phyloP scores from a whole-genome alignment of 2,888 invertebrate species.

The Alitta virens region DNA sequence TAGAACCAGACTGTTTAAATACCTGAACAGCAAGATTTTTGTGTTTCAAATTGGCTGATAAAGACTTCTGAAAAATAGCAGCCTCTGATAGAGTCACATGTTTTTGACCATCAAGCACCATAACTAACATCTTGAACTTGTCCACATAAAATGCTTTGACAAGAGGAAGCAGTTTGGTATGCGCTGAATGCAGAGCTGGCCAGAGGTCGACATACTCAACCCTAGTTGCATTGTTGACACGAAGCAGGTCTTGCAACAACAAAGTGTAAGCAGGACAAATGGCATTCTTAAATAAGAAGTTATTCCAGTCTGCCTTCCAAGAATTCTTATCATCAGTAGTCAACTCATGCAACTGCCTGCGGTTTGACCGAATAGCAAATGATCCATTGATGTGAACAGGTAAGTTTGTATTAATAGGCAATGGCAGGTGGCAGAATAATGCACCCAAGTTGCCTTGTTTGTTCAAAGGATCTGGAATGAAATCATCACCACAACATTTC shows the following conservation, averaged over 20 bases:
- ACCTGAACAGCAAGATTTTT: conserved; percentile 11
- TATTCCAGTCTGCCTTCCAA: conserved; percentile 34
- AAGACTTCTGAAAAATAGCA: no score
- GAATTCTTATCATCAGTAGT: conserved; percentile 40
- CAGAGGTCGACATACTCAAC: conserved; percentile 21
- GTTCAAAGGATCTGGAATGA: conserved; percentile 16
- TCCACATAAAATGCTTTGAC: conserved; percentile 15
- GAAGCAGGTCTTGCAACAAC: conserved; percentile 23
- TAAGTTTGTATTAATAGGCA: conserved; percentile 38
- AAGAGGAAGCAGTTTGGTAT: conserved; percentile 15
- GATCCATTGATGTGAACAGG: conserved; percentile 45
- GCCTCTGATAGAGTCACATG: not conserved
- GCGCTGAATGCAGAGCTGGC: conserved; percentile 17
- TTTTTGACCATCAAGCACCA: no score
- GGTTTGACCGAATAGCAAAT: conserved; percentile 42
- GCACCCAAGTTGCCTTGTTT: conserved; percentile 14
- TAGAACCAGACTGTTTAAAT: conserved; percentile 18
- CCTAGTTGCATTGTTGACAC: not conserved
- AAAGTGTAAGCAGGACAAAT: conserved; percentile 28
- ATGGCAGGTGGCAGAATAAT: conserved; percentile 23
- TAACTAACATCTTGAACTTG: not conserved
- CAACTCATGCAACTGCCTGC: conserved; percentile 33
- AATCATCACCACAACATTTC: conserved; percentile 3
- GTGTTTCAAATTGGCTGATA: no score
- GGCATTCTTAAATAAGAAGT: conserved; percentile 30